These are phyloP conservation scores for Pelagia noctiluca DNA, from an alignment of 30 jellyfish, hydroid and myxozoan genomes.

Conservation along the genomic window DNA sequence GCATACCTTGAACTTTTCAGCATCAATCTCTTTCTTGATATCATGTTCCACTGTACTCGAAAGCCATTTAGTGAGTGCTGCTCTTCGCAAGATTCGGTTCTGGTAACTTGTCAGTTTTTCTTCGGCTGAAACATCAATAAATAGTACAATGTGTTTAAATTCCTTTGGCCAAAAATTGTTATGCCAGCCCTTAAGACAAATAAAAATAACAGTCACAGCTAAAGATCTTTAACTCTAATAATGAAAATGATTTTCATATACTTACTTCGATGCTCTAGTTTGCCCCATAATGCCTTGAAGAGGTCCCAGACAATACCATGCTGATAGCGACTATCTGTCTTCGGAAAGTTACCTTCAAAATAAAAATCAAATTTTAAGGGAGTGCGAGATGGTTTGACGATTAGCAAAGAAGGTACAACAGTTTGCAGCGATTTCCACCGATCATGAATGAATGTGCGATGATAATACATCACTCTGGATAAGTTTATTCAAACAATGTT, in stretches of 20 bases:
- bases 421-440: too few relatives aligned
- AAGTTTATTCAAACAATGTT: too few relatives aligned
- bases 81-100: conserved; percentile 54
- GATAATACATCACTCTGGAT: too few relatives aligned
- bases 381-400: too few relatives aligned
- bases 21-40: conserved; percentile 53
- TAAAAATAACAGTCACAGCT: too few relatives aligned
- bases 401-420: too few relatives aligned
- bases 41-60: conserved; percentile 39
- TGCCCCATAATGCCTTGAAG: conserved; percentile 89
- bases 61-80: conserved; percentile 87
- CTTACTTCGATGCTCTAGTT: conserved; percentile 56
- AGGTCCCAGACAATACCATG: conserved; percentile 88
- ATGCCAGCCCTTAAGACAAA: too few relatives aligned
- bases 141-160: too few relatives aligned
- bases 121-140: conserved; percentile 17
- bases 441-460: too few relatives aligned
- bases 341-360: conserved; percentile 20
- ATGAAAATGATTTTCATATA: neutral
- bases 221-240: too few relatives aligned
- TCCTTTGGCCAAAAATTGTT: too few relatives aligned
- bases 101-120: conserved; percentile 41
- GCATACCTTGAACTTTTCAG: conserved; percentile 49
- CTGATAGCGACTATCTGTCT: conserved; percentile 37
- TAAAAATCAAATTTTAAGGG: too few relatives aligned